Evolutionary conservation across 1,140 invertebrate species (phyloP), one percentile per base, ranked within the genome.

Genomic region (Drosophila simulans): DNA sequence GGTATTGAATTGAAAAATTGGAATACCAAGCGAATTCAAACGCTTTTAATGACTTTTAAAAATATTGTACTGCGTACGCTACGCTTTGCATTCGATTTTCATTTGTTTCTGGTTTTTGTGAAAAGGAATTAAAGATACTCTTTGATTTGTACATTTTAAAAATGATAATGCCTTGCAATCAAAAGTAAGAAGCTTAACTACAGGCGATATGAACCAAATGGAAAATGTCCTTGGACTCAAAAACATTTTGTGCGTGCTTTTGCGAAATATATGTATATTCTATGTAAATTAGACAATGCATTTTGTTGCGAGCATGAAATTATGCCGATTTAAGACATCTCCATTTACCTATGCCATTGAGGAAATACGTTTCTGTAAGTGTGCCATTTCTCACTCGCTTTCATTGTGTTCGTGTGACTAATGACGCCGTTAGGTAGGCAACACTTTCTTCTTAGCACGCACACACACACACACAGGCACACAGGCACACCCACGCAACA

Each of bases 381-480:
- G 59, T 75, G 46, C 20, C 49, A 59, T 53, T 51, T 52, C 42
- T 68, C 48, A 57, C 55, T 27, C 68, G 20, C 37, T 35, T 56
- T 31, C 40, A 20, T 25, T 35, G 39, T 31, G 17, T 51, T 13
- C 15, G 60, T 43, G 43, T 60, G 39, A 71, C 62, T 78, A 77
- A 80, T 68, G 81, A 66, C 73, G 62, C 68, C 52, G 69, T 57
- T 75, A 73, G 75, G 49, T 83, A 73, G 83, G 84, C 83, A 72
- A 86, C 83, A 77, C 78, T 76, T 83, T 82, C 69, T 72, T 64
- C 7, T 11, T 10, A 1, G 7, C 43, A 7, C 45, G 17, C 60
- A 31, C 20, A 62, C 40, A 45, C n/a, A 46, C 15, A 4, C 35
- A 39, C 15, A n/a, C 20, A 11, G n/a, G 13, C n/a, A n/a, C 13